Percentiles rank a stretch among this genome's conserved stretches.
Conservation (phyloP, 2,888 invertebrate species). For the Proisotoma minuta region DNA sequence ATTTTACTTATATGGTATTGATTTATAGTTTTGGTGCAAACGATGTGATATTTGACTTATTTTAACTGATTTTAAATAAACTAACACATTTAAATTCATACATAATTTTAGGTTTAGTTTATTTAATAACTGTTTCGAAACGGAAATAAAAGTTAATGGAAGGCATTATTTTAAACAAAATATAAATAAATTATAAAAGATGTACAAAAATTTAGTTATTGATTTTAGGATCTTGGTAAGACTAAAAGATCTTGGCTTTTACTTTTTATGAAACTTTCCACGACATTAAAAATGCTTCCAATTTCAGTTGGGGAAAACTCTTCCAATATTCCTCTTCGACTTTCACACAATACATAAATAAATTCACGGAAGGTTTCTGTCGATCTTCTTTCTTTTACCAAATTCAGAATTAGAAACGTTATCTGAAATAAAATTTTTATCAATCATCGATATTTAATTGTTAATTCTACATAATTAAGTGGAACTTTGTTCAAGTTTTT, state of each 20-base stretch:
- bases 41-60: not conserved
- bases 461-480: not conserved
- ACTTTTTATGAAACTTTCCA: conserved; percentile 25
- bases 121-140: too few species aligned
- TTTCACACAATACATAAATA: conserved; percentile 27
- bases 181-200: too few species aligned
- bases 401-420: conserved; percentile 26
- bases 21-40: too few species aligned
- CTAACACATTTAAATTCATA: too few species aligned
- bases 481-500: not conserved
- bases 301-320: conserved; percentile 34
- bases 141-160: too few species aligned
- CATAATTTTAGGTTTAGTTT: too few species aligned
- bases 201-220: too few species aligned
- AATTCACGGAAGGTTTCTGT: conserved; percentile 24
- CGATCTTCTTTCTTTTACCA: conserved; percentile 30
- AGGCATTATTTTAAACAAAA: too few species aligned
- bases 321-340: conserved; percentile 21
- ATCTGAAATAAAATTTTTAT: conserved; percentile 24
- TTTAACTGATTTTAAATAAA: not conserved
- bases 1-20: not conserved
- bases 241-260: conserved; percentile 23
- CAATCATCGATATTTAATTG: not conserved
- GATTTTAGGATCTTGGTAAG: too few species aligned
- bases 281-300: conserved; percentile 30